A percentile compares a stretch with the other conserved stretches of the same genome.
Conservation (phyloP, 92 coral and sea anemone species). For the Metridium senile region DNA sequence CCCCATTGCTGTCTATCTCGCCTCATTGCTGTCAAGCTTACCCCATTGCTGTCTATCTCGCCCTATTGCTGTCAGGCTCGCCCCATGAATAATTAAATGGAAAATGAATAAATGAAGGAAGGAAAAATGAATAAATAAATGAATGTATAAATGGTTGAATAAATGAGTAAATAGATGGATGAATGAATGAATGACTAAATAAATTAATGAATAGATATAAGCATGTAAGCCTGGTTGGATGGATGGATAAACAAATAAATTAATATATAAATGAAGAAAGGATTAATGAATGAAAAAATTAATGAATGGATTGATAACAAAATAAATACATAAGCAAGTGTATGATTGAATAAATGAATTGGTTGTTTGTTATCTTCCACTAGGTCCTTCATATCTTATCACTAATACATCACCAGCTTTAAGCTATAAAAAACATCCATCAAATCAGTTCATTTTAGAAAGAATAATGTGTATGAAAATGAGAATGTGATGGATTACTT, state of each 20-base stretch:
- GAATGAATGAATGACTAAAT: background rate
- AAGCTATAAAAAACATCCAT: constrained; percentile 36
- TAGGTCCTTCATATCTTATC: constrained; percentile 89
- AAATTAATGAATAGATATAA: background rate
- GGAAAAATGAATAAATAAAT: background rate
- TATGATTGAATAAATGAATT: background rate
- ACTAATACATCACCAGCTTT: constrained; percentile 85
- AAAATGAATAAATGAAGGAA: too few relatives aligned
- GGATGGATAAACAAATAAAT: background rate
- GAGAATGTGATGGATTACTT: constrained; percentile 37
- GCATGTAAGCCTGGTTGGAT: background rate
- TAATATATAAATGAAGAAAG: too few relatives aligned
- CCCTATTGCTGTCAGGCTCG: too few relatives aligned
- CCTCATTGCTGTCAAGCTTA: too few relatives aligned
- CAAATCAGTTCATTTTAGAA: background rate
- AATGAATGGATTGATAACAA: background rate
- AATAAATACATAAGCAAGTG: background rate
- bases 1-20: too few relatives aligned
- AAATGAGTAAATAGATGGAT: too few relatives aligned
- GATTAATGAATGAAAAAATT: background rate
- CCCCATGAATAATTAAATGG: too few relatives aligned
- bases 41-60: too few relatives aligned
- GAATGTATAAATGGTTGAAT: background rate
- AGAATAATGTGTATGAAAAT: too few relatives aligned
- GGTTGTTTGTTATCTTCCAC: constrained; percentile 60